Evolutionary conservation across 2,888 invertebrate species (phyloP), one percentile per base, ranked within the genome.

Genomic region (Tipula helvola): DNA sequence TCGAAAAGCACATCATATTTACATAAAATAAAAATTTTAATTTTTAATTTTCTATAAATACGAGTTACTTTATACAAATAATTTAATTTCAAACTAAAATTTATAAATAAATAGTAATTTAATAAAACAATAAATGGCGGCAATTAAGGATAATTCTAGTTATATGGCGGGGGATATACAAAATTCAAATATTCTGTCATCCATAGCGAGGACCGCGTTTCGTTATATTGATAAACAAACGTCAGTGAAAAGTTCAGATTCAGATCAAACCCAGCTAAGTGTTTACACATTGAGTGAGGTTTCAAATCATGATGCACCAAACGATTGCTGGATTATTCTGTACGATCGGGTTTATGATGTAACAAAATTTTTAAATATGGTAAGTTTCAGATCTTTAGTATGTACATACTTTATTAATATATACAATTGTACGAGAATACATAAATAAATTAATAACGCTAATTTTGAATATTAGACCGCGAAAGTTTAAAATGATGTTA

Each of bases 281-380:
- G 90, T 90, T 88, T 95, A 96, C 87, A 93, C 93, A n/a, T 92
- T 97, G 86, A 93, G 95, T 86, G 95, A 97, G 91, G 95, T 97
- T 3, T 93, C 95, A 5, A 93, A 93, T 89, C 97, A 97, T 90
- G 96, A 96, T 90, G 92, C 93, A 18, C 90, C 91, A 5, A 91
- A 93, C 13, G 96, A 96, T 90, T 97, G 97, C 91, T 97, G 97
- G 97, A 93, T 97, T 86, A 94, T 96, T n/a, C 94, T 97, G 85
- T 96, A 96, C 90, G 97, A 97, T 92, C 94, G 95, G 87, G 96
- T 97, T 12, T 97, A 97, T 90, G 95, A 97, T 89, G 93, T 97
- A 86, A 95, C 97, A 1, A 92, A 93, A 52, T 97, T 97, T 90
- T 90, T 97, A 83, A 92, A 93, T 88, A 93, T 94, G 93, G 95